A percentile compares a stretch with the other conserved stretches of the same genome.
These are phyloP conservation scores for Lasius platythorax DNA, from an alignment of 2,888 invertebrate species.

Conservation along the genomic window DNA sequence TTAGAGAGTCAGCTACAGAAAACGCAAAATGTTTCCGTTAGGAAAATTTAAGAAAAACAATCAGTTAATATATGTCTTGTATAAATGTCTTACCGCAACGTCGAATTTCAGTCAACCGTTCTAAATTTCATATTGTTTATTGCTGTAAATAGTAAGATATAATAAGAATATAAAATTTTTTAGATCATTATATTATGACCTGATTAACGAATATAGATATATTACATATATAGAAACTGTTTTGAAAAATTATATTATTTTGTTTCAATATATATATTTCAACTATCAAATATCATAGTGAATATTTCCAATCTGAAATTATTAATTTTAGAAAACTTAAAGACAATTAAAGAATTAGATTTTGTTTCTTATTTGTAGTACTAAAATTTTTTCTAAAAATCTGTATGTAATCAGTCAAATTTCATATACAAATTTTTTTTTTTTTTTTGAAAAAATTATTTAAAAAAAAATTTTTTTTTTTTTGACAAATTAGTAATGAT, in stretches of 20 bases:
- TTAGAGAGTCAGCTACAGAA: background rate
- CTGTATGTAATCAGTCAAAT: no score
- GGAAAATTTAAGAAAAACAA: conserved; percentile 30
- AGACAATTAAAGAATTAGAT: no score
- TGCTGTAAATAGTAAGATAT: background rate
- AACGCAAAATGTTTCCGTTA: conserved; percentile 28
- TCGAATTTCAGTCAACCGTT: conserved; percentile 14
- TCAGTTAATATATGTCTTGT: background rate
- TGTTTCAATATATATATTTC: no score
- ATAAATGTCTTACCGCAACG: background rate
- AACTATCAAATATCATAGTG: background rate
- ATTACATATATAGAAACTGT: no score
- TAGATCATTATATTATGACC: background rate
- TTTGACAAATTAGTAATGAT: no score
- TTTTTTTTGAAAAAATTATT: no score
- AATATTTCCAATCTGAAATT: background rate
- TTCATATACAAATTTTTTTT: no score
- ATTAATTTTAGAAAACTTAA: background rate
- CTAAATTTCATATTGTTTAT: conserved; percentile 9
- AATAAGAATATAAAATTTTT: background rate
- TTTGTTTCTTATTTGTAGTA: no score
- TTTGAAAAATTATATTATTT: background rate
- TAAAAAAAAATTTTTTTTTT: no score
- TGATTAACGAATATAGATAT: background rate
- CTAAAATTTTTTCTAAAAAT: no score